Conservation (phyloP, 2,797 vertebrate species). For the Acanthurus leucopareius region DNA sequence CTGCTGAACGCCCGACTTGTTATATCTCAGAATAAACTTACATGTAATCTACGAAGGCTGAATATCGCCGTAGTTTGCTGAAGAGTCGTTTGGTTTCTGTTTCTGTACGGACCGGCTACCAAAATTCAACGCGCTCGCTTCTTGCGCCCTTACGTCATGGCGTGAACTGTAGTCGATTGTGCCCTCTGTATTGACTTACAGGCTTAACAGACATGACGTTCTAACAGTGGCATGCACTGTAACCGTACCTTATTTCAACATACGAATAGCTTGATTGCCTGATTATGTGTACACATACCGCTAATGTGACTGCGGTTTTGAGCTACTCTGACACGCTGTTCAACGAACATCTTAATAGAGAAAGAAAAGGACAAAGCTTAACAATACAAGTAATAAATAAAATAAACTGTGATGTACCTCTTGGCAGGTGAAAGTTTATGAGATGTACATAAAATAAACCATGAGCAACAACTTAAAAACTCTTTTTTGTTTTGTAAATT, state of each 20-base stretch:
- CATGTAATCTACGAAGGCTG: background rate
- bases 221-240: background rate
- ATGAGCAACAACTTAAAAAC: too few species aligned
- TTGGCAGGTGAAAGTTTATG: too few species aligned
- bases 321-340: too few species aligned
- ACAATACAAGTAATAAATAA: too few species aligned
- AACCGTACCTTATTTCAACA: background rate
- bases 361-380: too few species aligned
- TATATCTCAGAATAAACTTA: background rate
- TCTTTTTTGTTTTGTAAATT: too few species aligned
- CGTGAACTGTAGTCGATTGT: accelerated
- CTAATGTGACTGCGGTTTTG: too few species aligned
- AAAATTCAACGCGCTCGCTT: conserved; percentile 59
- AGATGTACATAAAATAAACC: too few species aligned
- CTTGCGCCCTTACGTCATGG: background rate
- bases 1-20: accelerated
- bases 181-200: background rate
- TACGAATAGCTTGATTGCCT: background rate
- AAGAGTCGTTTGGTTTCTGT: conserved; percentile 35
- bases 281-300: background rate
- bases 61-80: background rate
- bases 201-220: background rate
- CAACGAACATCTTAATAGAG: too few species aligned
- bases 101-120: conserved; percentile 53
- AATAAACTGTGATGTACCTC: too few species aligned